phyloP scores from a whole-genome alignment of 1,140 invertebrate species.

The Pseudomyrmex pallidus region DNA sequence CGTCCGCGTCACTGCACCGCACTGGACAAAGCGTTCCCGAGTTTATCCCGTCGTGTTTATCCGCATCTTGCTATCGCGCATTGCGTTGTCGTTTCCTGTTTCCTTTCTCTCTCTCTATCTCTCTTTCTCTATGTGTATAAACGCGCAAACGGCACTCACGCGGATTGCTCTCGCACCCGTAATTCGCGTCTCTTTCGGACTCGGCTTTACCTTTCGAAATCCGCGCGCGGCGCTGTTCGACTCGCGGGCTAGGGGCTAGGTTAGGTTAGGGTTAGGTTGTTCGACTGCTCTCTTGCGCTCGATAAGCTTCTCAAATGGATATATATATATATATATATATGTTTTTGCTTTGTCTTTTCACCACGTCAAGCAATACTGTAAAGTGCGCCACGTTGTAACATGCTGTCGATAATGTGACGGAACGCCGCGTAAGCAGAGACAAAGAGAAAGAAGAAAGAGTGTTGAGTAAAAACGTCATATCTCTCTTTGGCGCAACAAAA shows the following conservation, averaged over 20 bases:
- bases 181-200: constrained; percentile 36
- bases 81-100: constrained; percentile 35
- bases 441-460: background rate
- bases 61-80: constrained; percentile 51
- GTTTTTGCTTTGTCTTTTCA: constrained; percentile 17
- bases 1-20: background rate
- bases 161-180: constrained; percentile 42
- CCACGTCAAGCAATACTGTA: constrained; percentile 3
- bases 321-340: background rate
- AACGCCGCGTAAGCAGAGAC: background rate
- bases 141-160: constrained; percentile 36
- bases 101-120: constrained; percentile 1
- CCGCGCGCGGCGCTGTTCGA: background rate
- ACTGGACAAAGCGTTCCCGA: constrained; percentile 70
- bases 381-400: constrained; percentile 2
- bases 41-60: constrained; percentile 66
- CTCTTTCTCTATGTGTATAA: background rate
- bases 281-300: constrained; percentile 22
- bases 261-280: constrained; percentile 8
- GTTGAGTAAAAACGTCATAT: constrained; percentile 4
- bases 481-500: background rate
- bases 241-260: background rate
- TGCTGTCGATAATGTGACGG: constrained; percentile 24
- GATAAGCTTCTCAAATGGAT: constrained; percentile 24
- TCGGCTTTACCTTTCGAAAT: constrained; percentile 21